phyloP scores from a whole-genome alignment of 2,113 vertebrate genomes.

The Pluvianellus socialis region DNA sequence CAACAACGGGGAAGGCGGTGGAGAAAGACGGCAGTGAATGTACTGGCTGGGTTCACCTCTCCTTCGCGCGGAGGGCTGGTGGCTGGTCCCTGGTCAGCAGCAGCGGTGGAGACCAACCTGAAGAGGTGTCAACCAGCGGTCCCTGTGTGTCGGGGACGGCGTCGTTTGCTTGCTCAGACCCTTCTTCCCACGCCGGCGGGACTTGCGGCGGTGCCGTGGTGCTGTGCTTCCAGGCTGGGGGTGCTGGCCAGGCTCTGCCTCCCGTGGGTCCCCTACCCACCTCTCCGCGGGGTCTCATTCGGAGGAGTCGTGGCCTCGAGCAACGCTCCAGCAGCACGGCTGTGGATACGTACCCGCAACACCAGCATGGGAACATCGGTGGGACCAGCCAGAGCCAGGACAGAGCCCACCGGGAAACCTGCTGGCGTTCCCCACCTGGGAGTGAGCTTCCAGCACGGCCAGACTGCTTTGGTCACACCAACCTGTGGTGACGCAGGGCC shows the following conservation, averaged over 20 bases:
- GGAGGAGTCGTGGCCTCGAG: not conserved
- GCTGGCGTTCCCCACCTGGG: not conserved
- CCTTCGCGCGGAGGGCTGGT: not conserved
- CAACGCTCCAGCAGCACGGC: accelerated
- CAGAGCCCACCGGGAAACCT: not conserved
- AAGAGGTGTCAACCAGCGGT: not conserved
- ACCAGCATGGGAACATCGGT: not conserved
- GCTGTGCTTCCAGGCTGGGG: not conserved
- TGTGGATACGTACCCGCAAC: not conserved
- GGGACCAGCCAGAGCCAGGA: not conserved
- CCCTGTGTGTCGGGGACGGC: accelerated
- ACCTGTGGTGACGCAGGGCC: not conserved
- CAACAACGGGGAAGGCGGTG: not conserved
- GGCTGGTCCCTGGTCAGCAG: not conserved
- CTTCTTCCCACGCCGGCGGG: accelerated
- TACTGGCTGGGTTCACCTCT: not conserved
- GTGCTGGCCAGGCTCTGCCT: not conserved
- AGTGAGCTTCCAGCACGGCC: not conserved
- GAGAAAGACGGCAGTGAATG: not conserved
- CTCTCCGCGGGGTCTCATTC: accelerated
- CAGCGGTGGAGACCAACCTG: not conserved
- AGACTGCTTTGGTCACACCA: not conserved
- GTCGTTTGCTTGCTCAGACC: not conserved
- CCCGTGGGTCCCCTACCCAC: no score
- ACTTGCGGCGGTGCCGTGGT: accelerated